phyloP scores from a whole-genome alignment of 2,888 invertebrate genomes.

The Crematogaster levior region DNA sequence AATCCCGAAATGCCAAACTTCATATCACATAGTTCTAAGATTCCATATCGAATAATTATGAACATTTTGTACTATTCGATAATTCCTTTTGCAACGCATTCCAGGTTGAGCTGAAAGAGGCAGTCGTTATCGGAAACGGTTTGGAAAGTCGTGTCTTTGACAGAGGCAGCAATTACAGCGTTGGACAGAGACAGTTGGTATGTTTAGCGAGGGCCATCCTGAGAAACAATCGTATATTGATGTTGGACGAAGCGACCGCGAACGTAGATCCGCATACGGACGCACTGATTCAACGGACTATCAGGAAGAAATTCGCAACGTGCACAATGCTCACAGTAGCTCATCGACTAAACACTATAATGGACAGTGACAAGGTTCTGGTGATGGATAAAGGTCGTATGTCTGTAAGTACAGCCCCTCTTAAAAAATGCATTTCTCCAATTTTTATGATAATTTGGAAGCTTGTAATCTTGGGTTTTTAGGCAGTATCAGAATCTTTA shows the following conservation, averaged over 20 bases:
- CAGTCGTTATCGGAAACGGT: constrained; percentile 88
- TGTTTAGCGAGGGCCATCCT: constrained; percentile 93
- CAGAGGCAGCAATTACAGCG: constrained; percentile 94
- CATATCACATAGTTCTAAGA: background rate
- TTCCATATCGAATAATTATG: background rate
- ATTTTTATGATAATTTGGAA: background rate
- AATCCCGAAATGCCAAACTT: background rate
- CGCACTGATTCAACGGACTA: constrained; percentile 87
- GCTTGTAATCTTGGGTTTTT: background rate
- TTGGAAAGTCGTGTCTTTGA: constrained; percentile 91
- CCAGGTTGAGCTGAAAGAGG: constrained; percentile 91
- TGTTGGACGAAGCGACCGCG: constrained; percentile 94
- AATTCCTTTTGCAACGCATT: background rate
- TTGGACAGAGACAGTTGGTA: constrained; percentile 95
- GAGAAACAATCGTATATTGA: constrained; percentile 90
- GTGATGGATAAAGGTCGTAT: constrained; percentile 87
- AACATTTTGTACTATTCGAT: background rate
- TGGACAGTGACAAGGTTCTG: constrained; percentile 88
- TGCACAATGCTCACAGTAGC: constrained; percentile 89
- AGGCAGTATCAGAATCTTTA: background rate
- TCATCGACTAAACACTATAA: constrained; percentile 88
- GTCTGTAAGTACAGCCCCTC: constrained; percentile 75
- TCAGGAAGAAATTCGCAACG: constrained; percentile 86
- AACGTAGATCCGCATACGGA: constrained; percentile 94
- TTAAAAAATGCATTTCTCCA: background rate